These are phyloP conservation scores for Elysia crispata DNA, from an alignment of 2,888 invertebrate genomes.

Conservation along the genomic window DNA sequence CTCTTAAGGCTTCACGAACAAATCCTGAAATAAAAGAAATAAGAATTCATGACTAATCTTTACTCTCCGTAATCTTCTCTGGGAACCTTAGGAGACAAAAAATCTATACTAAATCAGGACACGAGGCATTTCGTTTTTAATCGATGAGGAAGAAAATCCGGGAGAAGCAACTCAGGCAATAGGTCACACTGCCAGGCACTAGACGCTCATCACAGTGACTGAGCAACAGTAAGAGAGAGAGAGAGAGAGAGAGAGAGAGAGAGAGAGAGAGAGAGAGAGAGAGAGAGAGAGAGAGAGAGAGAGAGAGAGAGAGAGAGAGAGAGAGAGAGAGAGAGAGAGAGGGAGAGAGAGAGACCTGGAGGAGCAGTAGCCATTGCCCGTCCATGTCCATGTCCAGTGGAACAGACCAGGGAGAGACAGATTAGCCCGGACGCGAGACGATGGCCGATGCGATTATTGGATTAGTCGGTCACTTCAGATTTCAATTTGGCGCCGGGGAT, in stretches of 20 bases:
- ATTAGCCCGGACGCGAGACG: conserved; percentile 39
- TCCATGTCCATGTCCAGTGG: neutral
- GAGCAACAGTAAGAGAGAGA: neutral
- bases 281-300: neutral
- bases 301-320: neutral
- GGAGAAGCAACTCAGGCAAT: too few species aligned
- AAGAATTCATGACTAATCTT: too few species aligned
- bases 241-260: neutral
- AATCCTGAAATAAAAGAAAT: too few species aligned
- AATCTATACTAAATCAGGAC: too few species aligned
- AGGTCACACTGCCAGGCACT: too few species aligned
- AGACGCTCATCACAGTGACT: neutral
- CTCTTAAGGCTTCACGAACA: too few species aligned
- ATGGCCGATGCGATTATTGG: conserved; percentile 44
- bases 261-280: neutral
- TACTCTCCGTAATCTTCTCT: too few species aligned
- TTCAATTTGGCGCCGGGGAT: conserved; percentile 48
- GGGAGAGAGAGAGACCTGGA: neutral
- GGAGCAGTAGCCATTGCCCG: too few species aligned
- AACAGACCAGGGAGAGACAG: conserved; percentile 12
- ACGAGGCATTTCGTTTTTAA: too few species aligned
- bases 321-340: conserved; percentile 3
- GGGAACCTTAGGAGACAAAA: too few species aligned
- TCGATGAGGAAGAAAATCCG: too few species aligned
- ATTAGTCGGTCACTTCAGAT: conserved; percentile 48